Evolutionary conservation across 2,113 vertebrate species (phyloP).

Genomic region (Eulacestoma nigropectus): DNA sequence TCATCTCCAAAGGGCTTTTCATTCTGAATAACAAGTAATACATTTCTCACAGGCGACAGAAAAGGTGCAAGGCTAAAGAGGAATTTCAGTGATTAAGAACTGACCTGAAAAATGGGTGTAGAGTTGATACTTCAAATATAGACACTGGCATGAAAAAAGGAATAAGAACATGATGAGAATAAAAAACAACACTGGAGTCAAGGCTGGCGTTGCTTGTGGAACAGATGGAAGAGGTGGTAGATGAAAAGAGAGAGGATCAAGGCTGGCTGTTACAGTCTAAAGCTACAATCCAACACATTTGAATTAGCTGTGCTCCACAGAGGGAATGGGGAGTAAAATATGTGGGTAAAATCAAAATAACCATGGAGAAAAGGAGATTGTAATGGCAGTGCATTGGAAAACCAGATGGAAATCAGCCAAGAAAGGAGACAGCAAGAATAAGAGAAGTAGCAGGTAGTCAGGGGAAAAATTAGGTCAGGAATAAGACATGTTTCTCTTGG

Average conservation of each 20-base stretch:
- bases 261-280: background rate
- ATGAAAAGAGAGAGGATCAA: background rate
- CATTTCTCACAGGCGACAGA: slow-evolving; percentile 1
- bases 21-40: background rate
- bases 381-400: background rate
- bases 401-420: background rate
- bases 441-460: background rate
- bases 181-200: background rate
- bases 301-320: background rate
- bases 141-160: background rate
- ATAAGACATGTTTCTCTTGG: background rate
- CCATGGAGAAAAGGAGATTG: background rate
- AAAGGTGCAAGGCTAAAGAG: background rate
- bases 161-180: background rate
- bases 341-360: background rate
- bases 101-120: background rate
- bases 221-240: slow-evolving; percentile 29
- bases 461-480: background rate
- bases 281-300: background rate
- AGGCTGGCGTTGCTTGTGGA: background rate
- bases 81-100: background rate
- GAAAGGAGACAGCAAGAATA: background rate
- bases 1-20: background rate
- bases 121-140: slow-evolving; percentile 9
- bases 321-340: background rate